Evolutionary conservation across 2,888 invertebrate genomes (phyloP).

Genomic region (Hirudinaria manillensis): DNA sequence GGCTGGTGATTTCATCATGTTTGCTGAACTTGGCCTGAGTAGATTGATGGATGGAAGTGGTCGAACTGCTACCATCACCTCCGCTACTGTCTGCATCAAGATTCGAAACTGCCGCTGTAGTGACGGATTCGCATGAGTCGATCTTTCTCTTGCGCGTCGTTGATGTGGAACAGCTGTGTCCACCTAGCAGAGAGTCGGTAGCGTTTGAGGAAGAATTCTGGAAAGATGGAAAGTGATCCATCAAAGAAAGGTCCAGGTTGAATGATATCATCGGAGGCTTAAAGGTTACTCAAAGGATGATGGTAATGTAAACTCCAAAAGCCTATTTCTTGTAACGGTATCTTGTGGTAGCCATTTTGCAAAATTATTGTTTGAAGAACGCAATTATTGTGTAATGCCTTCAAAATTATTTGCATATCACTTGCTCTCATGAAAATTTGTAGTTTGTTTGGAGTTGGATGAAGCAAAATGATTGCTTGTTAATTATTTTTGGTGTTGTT

Average conservation of each 20-base stretch:
- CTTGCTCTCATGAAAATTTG: background rate
- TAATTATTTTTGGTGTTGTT: background rate
- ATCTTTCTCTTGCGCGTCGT: slow-evolving; percentile 29
- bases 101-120: slow-evolving; percentile 28
- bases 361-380: too few species aligned
- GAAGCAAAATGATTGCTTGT: background rate
- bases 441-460: background rate
- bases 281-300: too few species aligned
- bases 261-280: background rate
- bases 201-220: slow-evolving; percentile 27
- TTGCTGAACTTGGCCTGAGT: slow-evolving; percentile 34
- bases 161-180: slow-evolving; percentile 25
- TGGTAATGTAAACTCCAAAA: too few species aligned
- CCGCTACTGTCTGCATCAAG: slow-evolving; percentile 34
- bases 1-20: slow-evolving; percentile 29
- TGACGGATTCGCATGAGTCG: slow-evolving; percentile 34
- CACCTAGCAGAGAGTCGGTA: slow-evolving; percentile 21
- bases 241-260: background rate
- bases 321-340: too few species aligned
- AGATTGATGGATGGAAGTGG: slow-evolving; percentile 33
- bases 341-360: too few species aligned
- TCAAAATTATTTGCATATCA: background rate
- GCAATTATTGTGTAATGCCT: background rate
- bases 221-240: background rate
- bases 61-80: slow-evolving; percentile 32